A percentile compares a stretch with the other conserved stretches of the same genome.
Evolutionary conservation across 1,140 invertebrate species (phyloP).

Genomic region (Archivesica marissinica): DNA sequence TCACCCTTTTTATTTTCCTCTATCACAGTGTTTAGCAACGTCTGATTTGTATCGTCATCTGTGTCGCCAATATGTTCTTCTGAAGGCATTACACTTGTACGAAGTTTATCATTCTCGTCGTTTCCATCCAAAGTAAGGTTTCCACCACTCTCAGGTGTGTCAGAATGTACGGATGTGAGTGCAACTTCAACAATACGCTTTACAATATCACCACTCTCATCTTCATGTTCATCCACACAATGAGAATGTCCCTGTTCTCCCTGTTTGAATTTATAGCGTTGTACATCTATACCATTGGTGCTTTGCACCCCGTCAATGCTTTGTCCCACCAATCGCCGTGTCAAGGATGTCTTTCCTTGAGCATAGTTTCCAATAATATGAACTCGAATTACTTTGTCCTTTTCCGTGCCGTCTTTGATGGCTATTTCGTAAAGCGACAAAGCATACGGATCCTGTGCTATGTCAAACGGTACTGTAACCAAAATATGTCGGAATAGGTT

Average conservation of each 20-base stretch:
- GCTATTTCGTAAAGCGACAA: background rate
- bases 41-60: background rate
- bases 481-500: too few relatives aligned
- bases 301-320: background rate
- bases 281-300: conserved; percentile 20
- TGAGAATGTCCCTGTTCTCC: background rate
- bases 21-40: background rate
- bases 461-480: background rate
- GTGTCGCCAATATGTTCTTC: background rate
- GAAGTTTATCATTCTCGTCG: background rate
- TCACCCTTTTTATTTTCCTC: background rate
- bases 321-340: background rate
- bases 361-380: conserved; percentile 8
- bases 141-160: too few relatives aligned
- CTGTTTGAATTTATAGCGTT: conserved; percentile 7
- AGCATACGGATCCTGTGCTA: background rate
- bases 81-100: background rate
- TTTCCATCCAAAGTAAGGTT: background rate
- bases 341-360: conserved; percentile 4
- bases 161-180: too few relatives aligned
- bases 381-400: background rate
- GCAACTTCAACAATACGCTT: background rate
- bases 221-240: background rate
- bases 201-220: background rate
- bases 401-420: background rate